These are phyloP conservation scores for Gnathonemus echidnorhynchus DNA, from an alignment of 2,113 vertebrate species.

Conservation along the genomic window DNA sequence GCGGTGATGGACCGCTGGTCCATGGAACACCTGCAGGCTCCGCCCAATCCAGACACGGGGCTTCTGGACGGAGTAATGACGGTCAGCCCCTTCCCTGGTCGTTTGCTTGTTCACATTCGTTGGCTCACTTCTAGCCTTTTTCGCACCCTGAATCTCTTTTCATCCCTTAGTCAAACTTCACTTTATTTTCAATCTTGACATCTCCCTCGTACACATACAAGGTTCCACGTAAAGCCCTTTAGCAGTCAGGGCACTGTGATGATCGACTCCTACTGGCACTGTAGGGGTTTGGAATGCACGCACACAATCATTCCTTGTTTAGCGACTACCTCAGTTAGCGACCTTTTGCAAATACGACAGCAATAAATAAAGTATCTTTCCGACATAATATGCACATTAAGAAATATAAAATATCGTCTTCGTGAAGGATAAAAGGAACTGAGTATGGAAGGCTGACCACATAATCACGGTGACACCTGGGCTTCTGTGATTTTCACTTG, in stretches of 20 bases:
- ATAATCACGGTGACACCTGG: background rate
- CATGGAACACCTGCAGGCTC: conserved; percentile 79
- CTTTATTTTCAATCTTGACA: background rate
- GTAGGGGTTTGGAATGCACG: background rate
- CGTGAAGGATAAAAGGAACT: background rate
- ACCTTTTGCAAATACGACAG: background rate
- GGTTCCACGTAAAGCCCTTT: background rate
- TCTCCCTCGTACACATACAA: background rate
- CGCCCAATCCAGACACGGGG: conserved; percentile 77
- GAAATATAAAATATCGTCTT: background rate
- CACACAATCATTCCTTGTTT: background rate
- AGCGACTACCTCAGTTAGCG: background rate
- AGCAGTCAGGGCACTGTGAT: background rate
- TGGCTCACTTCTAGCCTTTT: background rate
- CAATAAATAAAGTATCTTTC: background rate
- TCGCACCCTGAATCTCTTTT: background rate
- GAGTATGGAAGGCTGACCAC: background rate
- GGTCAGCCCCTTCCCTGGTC: conserved; percentile 49
- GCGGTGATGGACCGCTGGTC: conserved; percentile 87
- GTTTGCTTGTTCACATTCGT: background rate
- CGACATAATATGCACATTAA: background rate
- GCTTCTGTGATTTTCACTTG: background rate
- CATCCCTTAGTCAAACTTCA: background rate
- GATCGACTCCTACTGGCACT: background rate
- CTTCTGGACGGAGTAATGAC: conserved; percentile 88